A percentile compares a stretch with the other conserved stretches of the same genome.
phyloP scores from a whole-genome alignment of 2,888 invertebrate species.

The Noctua janthina region DNA sequence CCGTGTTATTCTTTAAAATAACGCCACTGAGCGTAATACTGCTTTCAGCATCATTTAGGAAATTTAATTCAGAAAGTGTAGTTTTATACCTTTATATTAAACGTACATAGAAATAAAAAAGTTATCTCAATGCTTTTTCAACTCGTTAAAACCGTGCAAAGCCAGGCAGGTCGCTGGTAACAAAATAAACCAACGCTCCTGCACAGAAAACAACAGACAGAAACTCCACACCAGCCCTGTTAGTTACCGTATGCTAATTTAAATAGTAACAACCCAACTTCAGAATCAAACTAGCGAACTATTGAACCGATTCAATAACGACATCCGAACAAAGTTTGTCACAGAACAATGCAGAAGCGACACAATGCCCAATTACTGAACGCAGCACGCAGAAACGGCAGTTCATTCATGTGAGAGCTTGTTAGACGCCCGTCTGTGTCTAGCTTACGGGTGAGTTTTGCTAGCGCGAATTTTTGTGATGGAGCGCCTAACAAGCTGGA shows the following conservation, averaged over 20 bases:
- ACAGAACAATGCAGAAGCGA: conserved; percentile 77
- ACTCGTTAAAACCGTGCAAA: not conserved
- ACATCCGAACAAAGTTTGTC: conserved; percentile 68
- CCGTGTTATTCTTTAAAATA: not conserved
- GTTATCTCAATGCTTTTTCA: not conserved
- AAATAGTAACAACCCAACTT: conserved; percentile 33
- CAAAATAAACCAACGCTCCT: not conserved
- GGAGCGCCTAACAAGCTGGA: not conserved
- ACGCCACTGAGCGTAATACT: not conserved
- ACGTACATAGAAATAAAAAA: not conserved
- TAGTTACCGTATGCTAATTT: conserved; percentile 31
- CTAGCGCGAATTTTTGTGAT: conserved; percentile 47
- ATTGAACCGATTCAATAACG: conserved; percentile 61
- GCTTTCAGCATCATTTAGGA: not conserved
- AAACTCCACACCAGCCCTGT: not conserved
- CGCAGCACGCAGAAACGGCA: conserved; percentile 76
- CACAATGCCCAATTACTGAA: conserved; percentile 80
- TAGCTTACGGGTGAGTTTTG: conserved; percentile 61
- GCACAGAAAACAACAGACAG: not conserved
- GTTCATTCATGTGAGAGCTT: conserved; percentile 80
- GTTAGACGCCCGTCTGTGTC: conserved; percentile 79
- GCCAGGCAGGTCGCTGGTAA: not conserved
- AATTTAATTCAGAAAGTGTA: not conserved
- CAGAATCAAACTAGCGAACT: conserved; percentile 49
- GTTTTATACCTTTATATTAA: not conserved